phyloP scores from a whole-genome alignment of 1,140 invertebrate genomes.

The Pseudomyrmex sp. region DNA sequence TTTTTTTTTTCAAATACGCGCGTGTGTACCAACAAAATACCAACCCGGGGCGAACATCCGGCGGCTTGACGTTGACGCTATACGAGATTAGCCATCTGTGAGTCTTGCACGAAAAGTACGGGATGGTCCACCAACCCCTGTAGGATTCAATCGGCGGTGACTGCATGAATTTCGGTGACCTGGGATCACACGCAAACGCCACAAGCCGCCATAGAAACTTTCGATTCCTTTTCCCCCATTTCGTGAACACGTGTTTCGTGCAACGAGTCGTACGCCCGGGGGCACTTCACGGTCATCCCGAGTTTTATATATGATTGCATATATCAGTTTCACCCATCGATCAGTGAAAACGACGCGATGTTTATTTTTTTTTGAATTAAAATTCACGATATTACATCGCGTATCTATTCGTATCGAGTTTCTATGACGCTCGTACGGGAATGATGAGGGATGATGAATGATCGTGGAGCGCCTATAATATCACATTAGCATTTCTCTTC shows the following conservation, averaged over 20 bases:
- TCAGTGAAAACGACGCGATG: no score
- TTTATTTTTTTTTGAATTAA: no score
- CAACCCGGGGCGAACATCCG: slow-evolving; percentile 86
- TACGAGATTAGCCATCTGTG: slow-evolving; percentile 92
- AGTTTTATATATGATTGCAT: not conserved
- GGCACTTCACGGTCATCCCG: slow-evolving; percentile 74
- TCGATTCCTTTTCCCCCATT: slow-evolving; percentile 48
- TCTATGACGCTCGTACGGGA: slow-evolving; percentile 74
- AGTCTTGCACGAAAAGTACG: slow-evolving; percentile 91
- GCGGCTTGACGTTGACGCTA: slow-evolving; percentile 89
- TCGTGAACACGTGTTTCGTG: slow-evolving; percentile 62
- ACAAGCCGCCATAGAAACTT: slow-evolving; percentile 77
- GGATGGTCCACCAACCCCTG: slow-evolving; percentile 92
- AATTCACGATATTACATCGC: slow-evolving; percentile 7
- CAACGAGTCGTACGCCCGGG: slow-evolving; percentile 54
- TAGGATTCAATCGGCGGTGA: slow-evolving; percentile 88
- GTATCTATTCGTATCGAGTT: slow-evolving; percentile 63
- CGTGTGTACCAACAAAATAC: slow-evolving; percentile 43
- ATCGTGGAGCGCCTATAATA: slow-evolving; percentile 71
- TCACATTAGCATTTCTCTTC: slow-evolving; percentile 29
- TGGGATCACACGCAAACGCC: slow-evolving; percentile 78
- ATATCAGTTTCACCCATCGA: no score
- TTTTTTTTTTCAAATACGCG: not conserved
- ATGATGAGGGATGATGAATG: slow-evolving; percentile 75
- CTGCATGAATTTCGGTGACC: slow-evolving; percentile 90